Evolutionary conservation across 1,140 invertebrate species (phyloP), one percentile per base, ranked within the genome.

Genomic region (Drosophila littoralis): DNA sequence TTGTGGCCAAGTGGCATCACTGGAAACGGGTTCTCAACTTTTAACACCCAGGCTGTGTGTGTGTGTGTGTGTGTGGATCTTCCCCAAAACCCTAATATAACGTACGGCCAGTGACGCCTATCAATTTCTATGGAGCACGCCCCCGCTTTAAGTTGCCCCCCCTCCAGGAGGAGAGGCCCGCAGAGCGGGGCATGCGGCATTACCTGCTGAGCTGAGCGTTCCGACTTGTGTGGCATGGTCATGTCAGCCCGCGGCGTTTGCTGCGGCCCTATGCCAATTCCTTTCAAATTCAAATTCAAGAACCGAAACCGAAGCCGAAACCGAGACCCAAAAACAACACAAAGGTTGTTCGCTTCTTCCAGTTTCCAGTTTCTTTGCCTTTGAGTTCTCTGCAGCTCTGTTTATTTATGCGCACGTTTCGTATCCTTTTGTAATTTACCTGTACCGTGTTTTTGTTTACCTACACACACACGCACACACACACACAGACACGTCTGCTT

Each of bases 361-460:
- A 45, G 38, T 48, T 52, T 10, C 22, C 22, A 22, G 60, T 35
- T n/a, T 35, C 5, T 40, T 57, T 40, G 46, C 67, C 52, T 22
- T 50, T 3, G 9, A 40, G 36, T 28, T 46, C 42, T 46, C 32
- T 45, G n/a, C 6, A 4, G 43, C 45, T 75, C 67, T 67, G 76
- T 69, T 83, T 82, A 84, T 84, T 83, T 84, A 83, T 79, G 81
- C 76, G 68, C 77, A 84, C 81, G 77, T 69, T 63, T 48, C 51
- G 43, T 72, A 72, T 77, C 74, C 77, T 75, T 65, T 60, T 70
- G 69, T 89, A 80, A 72, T 80, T 88, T 89, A 89, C 79, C 83
- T 88, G 84, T 73, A 55, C 68, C 40, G 61, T 79, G 67, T 65
- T 85, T 60, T 45, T 78, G 61, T 67, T 67, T 81, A 77, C 72